phyloP scores from a whole-genome alignment of 2,113 vertebrate species.

The Guaruba guarouba region DNA sequence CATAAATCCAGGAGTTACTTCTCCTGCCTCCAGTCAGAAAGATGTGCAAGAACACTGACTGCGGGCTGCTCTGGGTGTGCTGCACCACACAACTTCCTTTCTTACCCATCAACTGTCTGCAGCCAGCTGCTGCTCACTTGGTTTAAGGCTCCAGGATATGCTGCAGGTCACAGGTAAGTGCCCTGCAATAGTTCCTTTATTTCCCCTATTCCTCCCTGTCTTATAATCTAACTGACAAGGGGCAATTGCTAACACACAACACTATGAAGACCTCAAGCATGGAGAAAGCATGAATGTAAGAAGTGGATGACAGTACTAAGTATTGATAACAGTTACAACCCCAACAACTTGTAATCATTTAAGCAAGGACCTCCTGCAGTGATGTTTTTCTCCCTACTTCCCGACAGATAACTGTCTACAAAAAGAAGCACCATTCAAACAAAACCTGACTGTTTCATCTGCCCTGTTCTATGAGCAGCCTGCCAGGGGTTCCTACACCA shows the following conservation, averaged over 20 bases:
- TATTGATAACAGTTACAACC: background rate
- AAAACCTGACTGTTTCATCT: background rate
- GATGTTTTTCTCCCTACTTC: background rate
- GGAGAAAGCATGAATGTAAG: background rate
- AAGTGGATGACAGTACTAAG: background rate
- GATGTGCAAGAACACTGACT: background rate
- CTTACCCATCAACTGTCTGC: background rate
- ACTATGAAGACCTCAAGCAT: background rate
- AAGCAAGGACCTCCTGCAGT: background rate
- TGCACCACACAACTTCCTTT: background rate
- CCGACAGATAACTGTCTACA: background rate
- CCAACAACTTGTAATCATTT: background rate
- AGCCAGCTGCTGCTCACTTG: background rate
- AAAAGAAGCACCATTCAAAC: background rate
- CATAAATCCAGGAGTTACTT: fast-evolving
- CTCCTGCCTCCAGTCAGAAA: background rate
- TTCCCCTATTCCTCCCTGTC: background rate
- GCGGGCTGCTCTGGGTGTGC: background rate
- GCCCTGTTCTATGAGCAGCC: background rate
- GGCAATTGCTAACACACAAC: background rate
- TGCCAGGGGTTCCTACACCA: background rate
- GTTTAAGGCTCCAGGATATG: background rate
- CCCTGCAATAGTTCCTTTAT: background rate
- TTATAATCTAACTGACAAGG: background rate
- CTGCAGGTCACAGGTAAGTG: background rate